These are phyloP conservation scores for Drosophila siamana DNA, from an alignment of 2,888 invertebrate genomes.

Conservation along the genomic window DNA sequence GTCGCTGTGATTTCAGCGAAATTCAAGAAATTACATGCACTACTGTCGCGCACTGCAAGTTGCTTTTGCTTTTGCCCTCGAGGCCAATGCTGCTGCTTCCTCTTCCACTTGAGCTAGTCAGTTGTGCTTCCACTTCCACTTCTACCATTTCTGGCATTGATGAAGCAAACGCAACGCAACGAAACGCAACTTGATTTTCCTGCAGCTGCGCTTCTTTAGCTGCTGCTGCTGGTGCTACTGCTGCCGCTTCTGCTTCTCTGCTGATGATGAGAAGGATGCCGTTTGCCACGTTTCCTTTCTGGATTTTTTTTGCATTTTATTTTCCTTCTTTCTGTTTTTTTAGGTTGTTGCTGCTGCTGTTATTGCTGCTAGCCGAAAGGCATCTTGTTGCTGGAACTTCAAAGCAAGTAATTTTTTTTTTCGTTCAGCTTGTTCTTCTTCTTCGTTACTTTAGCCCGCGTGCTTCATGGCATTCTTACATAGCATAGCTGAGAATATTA, in stretches of 20 bases:
- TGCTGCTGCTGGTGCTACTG: constrained; percentile 14
- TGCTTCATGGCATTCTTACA: constrained; percentile 54
- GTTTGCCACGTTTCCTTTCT: constrained; percentile 38
- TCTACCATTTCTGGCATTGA: constrained; percentile 54
- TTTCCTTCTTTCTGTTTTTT: constrained; percentile 11
- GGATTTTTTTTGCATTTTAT: constrained; percentile 2
- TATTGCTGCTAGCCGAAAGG: constrained; percentile 31
- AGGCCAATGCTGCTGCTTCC: constrained; percentile 13
- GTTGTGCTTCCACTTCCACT: constrained; percentile 1
- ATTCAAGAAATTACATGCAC: constrained; percentile 44
- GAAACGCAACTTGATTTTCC: constrained; percentile 44
- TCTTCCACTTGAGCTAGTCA: background rate
- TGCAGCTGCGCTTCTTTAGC: constrained; percentile 23
- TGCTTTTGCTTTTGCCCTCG: constrained; percentile 18
- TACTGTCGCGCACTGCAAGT: constrained; percentile 2
- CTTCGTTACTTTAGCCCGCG: constrained; percentile 3
- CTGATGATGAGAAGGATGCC: constrained; percentile 40
- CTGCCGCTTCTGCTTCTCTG: constrained; percentile 17
- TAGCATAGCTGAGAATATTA: constrained; percentile 71
- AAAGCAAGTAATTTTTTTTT: constrained; percentile 61
- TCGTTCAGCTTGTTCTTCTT: constrained; percentile 16
- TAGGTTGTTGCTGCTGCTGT: constrained; percentile 24
- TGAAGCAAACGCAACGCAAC: constrained; percentile 60
- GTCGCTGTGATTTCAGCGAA: constrained; percentile 51
- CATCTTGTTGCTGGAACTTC: constrained; percentile 56